Percentiles rank a stretch among this genome's conserved stretches.
These are phyloP conservation scores for Papilio dardanus DNA, from an alignment of 1,140 invertebrate species.

Conservation along the genomic window DNA sequence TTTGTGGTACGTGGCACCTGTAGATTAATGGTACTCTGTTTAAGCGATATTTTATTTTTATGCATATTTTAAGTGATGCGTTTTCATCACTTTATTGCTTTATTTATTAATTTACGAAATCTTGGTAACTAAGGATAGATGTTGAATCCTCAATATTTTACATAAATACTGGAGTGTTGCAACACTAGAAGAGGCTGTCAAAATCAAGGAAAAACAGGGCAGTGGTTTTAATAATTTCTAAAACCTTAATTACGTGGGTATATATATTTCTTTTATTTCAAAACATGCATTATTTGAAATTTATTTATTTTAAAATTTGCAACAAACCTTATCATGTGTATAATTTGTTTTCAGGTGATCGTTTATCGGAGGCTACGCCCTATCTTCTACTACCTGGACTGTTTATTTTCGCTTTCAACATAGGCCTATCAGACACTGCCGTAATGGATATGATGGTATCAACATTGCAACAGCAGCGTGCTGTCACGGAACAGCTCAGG, in stretches of 20 bases:
- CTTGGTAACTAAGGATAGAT: not conserved
- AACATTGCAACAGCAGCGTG: constrained; percentile 94
- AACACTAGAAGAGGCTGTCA: not conserved
- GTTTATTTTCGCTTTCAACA: constrained; percentile 78
- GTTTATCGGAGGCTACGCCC: constrained; percentile 70
- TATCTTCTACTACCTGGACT: constrained; percentile 53
- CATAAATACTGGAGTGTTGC: not conserved
- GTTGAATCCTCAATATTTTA: not conserved
- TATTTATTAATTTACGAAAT: not conserved
- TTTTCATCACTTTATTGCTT: not conserved
- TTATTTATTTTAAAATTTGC: not conserved
- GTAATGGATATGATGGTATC: constrained; percentile 96
- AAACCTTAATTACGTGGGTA: not conserved
- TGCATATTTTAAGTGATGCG: not conserved
- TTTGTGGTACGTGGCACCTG: not conserved
- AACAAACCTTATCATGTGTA: not conserved
- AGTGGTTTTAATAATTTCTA: constrained; percentile 13
- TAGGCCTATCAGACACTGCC: constrained; percentile 92
- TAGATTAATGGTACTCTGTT: not conserved
- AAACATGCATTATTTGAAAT: not conserved
- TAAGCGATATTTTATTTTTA: not conserved
- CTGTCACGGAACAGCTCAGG: constrained; percentile 96
- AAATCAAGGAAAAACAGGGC: constrained; percentile 17
- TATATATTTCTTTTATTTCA: constrained; percentile 15
- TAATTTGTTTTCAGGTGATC: constrained; percentile 46